Percentiles rank a stretch among this genome's conserved stretches.
These are phyloP conservation scores for Camponotus vicinus DNA, from an alignment of 1,140 invertebrate genomes.

Conservation along the genomic window DNA sequence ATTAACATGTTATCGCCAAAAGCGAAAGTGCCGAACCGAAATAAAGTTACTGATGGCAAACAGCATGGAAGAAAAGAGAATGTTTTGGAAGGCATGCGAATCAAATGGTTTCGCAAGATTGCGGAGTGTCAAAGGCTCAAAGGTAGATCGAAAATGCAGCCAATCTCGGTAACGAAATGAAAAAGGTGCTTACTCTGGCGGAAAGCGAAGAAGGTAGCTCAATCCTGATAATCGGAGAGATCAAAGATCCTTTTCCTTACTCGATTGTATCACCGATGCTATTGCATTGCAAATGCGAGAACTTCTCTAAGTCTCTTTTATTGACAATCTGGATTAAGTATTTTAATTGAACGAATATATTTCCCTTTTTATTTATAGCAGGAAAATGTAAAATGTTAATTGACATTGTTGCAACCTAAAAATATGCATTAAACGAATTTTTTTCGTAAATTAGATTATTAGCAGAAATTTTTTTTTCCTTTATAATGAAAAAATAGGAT, in stretches of 20 bases:
- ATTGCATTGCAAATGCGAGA: conserved; percentile 51
- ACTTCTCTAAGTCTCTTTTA: conserved; percentile 6
- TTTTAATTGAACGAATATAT: neutral
- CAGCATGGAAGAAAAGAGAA: conserved; percentile 33
- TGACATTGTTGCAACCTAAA: too few species aligned
- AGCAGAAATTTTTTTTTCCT: neutral
- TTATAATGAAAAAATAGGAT: neutral
- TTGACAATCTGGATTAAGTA: conserved; percentile 41
- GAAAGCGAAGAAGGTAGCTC: conserved; percentile 65
- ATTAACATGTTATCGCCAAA: conserved; percentile 43
- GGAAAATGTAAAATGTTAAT: neutral
- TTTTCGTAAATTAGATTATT: neutral
- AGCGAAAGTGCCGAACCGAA: conserved; percentile 27
- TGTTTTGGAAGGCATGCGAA: conserved; percentile 26
- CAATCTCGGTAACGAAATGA: conserved; percentile 63
- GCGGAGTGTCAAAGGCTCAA: conserved; percentile 37
- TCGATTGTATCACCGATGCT: conserved; percentile 45
- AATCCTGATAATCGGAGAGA: conserved; percentile 73
- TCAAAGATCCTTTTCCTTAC: conserved; percentile 67
- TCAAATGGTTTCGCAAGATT: conserved; percentile 42
- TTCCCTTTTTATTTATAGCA: neutral
- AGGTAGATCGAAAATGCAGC: conserved; percentile 51
- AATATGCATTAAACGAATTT: neutral
- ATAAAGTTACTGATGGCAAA: conserved; percentile 29
- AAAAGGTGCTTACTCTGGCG: conserved; percentile 65